Evolutionary conservation across 2,888 invertebrate species (phyloP).

Genomic region (Xylota segnis): DNA sequence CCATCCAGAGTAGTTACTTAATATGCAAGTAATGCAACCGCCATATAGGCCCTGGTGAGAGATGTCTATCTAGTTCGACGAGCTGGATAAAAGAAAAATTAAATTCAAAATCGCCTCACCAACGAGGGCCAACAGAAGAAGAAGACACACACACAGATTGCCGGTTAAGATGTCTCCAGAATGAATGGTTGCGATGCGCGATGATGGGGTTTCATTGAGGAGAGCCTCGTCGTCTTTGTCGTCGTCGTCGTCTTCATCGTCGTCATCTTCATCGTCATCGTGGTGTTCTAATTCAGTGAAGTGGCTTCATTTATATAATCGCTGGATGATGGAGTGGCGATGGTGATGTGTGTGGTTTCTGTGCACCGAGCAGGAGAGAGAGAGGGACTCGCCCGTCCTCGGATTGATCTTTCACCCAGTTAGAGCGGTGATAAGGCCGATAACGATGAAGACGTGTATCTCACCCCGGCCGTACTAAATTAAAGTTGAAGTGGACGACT

Average conservation of each 20-base stretch:
- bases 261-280: constrained; percentile 29
- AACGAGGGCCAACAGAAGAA: constrained; percentile 8
- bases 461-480: constrained; percentile 71
- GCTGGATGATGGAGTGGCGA: constrained; percentile 70
- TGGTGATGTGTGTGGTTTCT: constrained; percentile 72
- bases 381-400: constrained; percentile 42
- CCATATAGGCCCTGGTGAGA: constrained; percentile 70
- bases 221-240: constrained; percentile 1
- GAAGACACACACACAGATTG: constrained; percentile 53
- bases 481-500: constrained; percentile 41
- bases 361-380: too few relatives aligned
- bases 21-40: constrained; percentile 82
- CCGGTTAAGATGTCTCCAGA: constrained; percentile 72
- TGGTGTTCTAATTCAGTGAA: constrained; percentile 75
- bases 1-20: constrained; percentile 78
- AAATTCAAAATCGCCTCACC: constrained; percentile 56
- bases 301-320: constrained; percentile 75
- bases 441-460: constrained; percentile 74
- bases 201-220: constrained; percentile 64
- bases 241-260: neutral
- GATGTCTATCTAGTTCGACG: constrained; percentile 74
- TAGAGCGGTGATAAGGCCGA: constrained; percentile 73
- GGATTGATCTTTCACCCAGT: constrained; percentile 75
- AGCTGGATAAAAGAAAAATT: constrained; percentile 64
- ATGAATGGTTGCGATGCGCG: constrained; percentile 55